A percentile compares a stretch with the other conserved stretches of the same genome.
These are phyloP conservation scores for Harpegnathos saltator DNA, from an alignment of 1,140 invertebrate genomes.

Conservation along the genomic window DNA sequence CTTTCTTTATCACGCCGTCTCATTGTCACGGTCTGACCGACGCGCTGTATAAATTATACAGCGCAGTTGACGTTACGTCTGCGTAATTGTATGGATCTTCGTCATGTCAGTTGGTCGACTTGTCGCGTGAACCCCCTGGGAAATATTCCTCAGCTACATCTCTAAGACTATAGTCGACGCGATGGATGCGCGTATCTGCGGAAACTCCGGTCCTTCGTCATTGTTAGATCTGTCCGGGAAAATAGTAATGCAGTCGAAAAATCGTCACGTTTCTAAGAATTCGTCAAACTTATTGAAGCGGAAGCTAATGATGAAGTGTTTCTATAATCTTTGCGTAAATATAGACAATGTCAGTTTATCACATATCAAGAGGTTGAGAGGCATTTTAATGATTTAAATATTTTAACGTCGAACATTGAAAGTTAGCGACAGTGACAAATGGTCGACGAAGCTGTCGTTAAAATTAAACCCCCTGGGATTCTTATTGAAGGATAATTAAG, in stretches of 20 bases:
- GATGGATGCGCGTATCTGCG: conserved; percentile 37
- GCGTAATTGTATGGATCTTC: conserved; percentile 44
- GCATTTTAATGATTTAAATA: not conserved
- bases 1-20: conserved; percentile 27
- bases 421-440: conserved; percentile 2
- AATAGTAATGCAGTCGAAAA: not conserved
- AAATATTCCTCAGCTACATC: conserved; percentile 43
- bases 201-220: conserved; percentile 47
- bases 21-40: conserved; percentile 67
- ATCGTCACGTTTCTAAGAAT: not conserved
- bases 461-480: not conserved
- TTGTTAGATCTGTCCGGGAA: not conserved
- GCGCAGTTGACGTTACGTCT: conserved; percentile 39
- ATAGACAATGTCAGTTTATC: not conserved
- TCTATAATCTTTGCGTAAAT: no score
- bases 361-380: not conserved
- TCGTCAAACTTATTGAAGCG: not conserved
- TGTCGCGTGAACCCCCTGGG: conserved; percentile 37
- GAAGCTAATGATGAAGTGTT: not conserved
- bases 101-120: conserved; percentile 30
- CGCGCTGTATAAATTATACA: conserved; percentile 53
- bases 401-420: not conserved
- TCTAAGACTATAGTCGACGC: conserved; percentile 9
- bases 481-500: not conserved
- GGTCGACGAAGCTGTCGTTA: not conserved